Percentiles rank a stretch among this genome's conserved stretches.
phyloP scores from a whole-genome alignment of 2,888 invertebrate genomes.

The Platycnemis pennipes region DNA sequence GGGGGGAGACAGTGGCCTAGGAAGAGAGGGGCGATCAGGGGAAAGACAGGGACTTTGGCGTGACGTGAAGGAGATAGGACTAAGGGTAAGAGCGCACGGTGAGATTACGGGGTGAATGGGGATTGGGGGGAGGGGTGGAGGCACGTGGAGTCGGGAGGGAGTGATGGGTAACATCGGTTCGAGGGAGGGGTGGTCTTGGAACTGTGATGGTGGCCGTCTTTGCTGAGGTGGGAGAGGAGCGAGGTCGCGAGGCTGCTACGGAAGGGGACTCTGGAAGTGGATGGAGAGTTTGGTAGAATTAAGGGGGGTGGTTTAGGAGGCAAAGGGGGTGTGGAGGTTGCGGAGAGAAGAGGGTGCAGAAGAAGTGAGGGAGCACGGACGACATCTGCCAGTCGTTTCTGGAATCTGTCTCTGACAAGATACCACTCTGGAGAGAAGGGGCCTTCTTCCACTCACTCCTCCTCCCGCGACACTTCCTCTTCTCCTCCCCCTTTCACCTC shows the following conservation, averaged over 20 bases:
- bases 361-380: conserved; percentile 65
- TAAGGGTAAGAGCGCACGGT: conserved; percentile 60
- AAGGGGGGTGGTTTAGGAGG: conserved; percentile 25
- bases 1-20: not conserved
- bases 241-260: conserved; percentile 37
- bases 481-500: not conserved
- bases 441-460: conserved; percentile 10
- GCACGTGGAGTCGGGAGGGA: not conserved
- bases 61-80: conserved; percentile 65
- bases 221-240: conserved; percentile 18
- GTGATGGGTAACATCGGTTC: not conserved
- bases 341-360: conserved; percentile 49
- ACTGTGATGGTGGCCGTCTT: conserved; percentile 58
- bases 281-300: conserved; percentile 39
- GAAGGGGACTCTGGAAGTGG: not conserved
- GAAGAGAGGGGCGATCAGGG: not conserved
- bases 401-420: conserved; percentile 68
- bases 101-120: conserved; percentile 40
- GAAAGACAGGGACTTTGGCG: conserved; percentile 47
- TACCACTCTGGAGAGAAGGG: conserved; percentile 60
- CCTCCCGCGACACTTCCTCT: conserved; percentile 55
- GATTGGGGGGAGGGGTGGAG: not conserved
- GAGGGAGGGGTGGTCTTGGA: not conserved
- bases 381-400: conserved; percentile 67
- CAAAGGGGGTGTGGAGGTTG: not conserved